Percentiles rank a stretch among this genome's conserved stretches.
Evolutionary conservation across 2,113 vertebrate genomes (phyloP).

Genomic region (Miniopterus natalensis): DNA sequence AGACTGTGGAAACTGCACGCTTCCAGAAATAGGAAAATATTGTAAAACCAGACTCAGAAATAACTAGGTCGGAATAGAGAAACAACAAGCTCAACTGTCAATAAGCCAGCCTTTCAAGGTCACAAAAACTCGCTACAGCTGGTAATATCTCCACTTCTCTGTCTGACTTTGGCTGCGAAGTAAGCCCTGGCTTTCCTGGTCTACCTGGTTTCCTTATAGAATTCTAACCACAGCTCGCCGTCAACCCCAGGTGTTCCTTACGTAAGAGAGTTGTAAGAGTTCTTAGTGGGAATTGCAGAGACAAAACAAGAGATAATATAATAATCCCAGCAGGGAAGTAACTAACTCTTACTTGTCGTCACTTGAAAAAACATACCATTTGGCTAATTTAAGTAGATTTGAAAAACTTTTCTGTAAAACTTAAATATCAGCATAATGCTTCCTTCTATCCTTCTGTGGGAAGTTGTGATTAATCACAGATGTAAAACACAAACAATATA

Average conservation of each 20-base stretch:
- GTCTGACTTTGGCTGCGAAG: not conserved
- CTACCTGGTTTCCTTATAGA: not conserved
- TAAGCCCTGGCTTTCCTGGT: not conserved
- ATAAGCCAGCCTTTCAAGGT: not conserved
- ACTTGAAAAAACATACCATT: not conserved
- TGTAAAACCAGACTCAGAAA: not conserved
- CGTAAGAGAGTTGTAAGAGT: not conserved
- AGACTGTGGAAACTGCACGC: not conserved
- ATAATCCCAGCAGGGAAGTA: not conserved
- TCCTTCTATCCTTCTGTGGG: not conserved
- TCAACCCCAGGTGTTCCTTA: not conserved
- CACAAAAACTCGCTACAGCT: not conserved
- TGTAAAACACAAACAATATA: constrained; percentile 6
- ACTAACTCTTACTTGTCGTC: constrained; percentile 27
- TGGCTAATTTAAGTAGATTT: constrained; percentile 51
- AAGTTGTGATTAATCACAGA: not conserved
- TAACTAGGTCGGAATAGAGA: not conserved
- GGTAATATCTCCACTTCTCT: not conserved
- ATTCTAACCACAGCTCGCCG: not conserved
- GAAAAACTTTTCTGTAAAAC: constrained; percentile 3
- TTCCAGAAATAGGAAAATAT: not conserved
- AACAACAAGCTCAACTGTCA: not conserved
- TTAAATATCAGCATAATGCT: constrained; percentile 35
- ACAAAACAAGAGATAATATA: not conserved
- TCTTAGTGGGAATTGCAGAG: constrained; percentile 40